Percentiles rank a stretch among this genome's conserved stretches.
These are phyloP conservation scores for Oncorhynchus gorbuscha DNA, from an alignment of 2,113 vertebrate species.

Conservation along the genomic window DNA sequence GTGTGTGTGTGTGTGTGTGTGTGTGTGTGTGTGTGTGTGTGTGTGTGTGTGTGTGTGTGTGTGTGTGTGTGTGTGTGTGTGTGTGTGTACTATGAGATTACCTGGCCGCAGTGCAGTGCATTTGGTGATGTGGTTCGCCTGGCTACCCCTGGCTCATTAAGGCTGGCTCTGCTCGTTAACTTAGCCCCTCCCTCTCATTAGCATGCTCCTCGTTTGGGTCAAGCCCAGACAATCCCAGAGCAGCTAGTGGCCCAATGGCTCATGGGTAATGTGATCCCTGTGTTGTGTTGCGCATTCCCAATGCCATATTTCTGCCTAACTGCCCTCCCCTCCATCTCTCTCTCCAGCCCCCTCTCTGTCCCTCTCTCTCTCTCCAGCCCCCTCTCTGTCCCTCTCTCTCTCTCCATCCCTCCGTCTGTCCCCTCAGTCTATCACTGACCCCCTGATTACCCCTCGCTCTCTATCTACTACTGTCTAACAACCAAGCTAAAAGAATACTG, in stretches of 20 bases:
- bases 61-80: background rate
- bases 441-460: background rate
- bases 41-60: background rate
- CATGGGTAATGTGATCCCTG: slow-evolving; percentile 40
- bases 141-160: background rate
- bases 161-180: slow-evolving; percentile 23
- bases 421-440: background rate
- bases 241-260: slow-evolving; percentile 25
- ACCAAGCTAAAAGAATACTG: background rate
- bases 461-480: slow-evolving; percentile 39
- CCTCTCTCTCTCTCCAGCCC: background rate
- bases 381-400: background rate
- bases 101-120: background rate
- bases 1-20: background rate
- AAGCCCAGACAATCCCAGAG: slow-evolving; percentile 25
- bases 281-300: slow-evolving; percentile 17
- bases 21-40: background rate
- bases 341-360: background rate
- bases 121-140: background rate
- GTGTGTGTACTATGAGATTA: background rate
- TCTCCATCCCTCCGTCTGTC: background rate
- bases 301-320: slow-evolving; percentile 39
- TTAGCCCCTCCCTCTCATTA: slow-evolving; percentile 7
- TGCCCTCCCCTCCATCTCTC: slow-evolving; percentile 7
- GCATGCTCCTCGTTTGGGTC: slow-evolving; percentile 28